Evolutionary conservation across 2,113 vertebrate species (phyloP), one percentile per base, ranked within the genome.

Genomic region (Phyllostomus hastatus): DNA sequence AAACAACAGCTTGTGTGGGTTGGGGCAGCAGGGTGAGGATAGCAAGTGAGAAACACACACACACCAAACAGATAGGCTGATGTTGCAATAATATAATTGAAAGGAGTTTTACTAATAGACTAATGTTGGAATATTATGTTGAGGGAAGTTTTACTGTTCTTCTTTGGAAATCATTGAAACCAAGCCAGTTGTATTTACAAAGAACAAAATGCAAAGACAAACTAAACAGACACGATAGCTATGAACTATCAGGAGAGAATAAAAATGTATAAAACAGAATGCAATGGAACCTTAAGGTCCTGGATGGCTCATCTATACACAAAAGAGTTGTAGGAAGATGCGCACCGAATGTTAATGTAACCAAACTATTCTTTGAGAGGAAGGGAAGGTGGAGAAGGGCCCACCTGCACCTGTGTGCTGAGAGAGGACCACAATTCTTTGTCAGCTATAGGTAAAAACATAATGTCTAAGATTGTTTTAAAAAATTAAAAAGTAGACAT

Each of bases 161-260:
- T 41, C 48, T 83, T 48, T 46, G 38, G 73, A 97, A 88, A 57
- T 52, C 24, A 81, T 17, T 35, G 48, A 50, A 86, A 48, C 33
- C 35, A 41, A 95, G 0, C 26, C 78, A 79, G 12, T 46, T 35
- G 69, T 31, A 1, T 41, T 46, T 46, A 24, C 22, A 3, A 16
- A 73, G 41, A 67, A 57, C 35, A 52, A 93, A 91, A 84, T n/a
- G 12, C 4, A 88, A 81, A 72, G 7, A 35, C 72, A 54, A 84
- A 43, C 10, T 54, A 48, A 73, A 26, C 1, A 84, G 41, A 35
- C 7, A 8, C 7, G 28, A 5, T 2, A 48, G 7, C 4, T 33
- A 17, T 17, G 48, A 83, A 79, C 33, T 6, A 0, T 79, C 20
- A 1, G 15, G 33, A 54, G 66, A 64, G 19, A 24, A 15, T 88